phyloP scores from a whole-genome alignment of 1,140 invertebrate genomes.

The Papilio dardanus region DNA sequence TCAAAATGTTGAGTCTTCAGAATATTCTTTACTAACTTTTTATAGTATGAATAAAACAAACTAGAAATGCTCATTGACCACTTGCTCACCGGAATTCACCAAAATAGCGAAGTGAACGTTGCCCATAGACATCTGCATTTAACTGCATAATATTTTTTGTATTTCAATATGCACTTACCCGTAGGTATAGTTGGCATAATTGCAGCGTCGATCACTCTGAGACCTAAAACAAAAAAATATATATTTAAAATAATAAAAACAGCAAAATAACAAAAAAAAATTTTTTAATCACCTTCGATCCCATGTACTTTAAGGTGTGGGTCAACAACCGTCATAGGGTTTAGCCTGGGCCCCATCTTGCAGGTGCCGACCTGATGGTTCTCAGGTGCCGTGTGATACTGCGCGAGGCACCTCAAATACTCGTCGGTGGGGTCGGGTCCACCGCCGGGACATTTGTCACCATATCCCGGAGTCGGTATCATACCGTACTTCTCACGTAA shows the following conservation, averaged over 20 bases:
- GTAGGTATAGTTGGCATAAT: slow-evolving; percentile 80
- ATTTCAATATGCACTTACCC: slow-evolving; percentile 46
- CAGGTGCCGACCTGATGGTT: slow-evolving; percentile 87
- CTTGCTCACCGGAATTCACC: too few relatives aligned
- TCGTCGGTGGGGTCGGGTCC: slow-evolving; percentile 82
- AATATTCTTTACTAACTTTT: too few relatives aligned
- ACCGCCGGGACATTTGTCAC: slow-evolving; percentile 86
- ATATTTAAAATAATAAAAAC: slow-evolving; percentile 39
- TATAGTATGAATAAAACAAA: too few relatives aligned
- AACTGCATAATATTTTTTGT: too few relatives aligned
- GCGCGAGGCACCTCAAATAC: slow-evolving; percentile 83
- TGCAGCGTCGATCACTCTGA: slow-evolving; percentile 89
- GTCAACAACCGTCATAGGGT: slow-evolving; percentile 84
- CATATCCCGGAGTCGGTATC: slow-evolving; percentile 85
- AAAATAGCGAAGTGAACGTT: too few relatives aligned
- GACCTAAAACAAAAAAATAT: slow-evolving; percentile 85
- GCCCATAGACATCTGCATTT: too few relatives aligned
- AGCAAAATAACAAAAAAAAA: neutral
- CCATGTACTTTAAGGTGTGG: slow-evolving; percentile 83
- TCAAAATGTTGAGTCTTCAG: too few relatives aligned
- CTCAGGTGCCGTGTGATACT: slow-evolving; percentile 80
- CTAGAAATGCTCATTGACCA: too few relatives aligned
- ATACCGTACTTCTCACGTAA: slow-evolving; percentile 88
- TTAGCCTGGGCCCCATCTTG: slow-evolving; percentile 85
- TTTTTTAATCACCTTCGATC: slow-evolving; percentile 67